These are phyloP conservation scores for Tonatia bakeri DNA, from an alignment of 2,113 vertebrate species.

Conservation along the genomic window DNA sequence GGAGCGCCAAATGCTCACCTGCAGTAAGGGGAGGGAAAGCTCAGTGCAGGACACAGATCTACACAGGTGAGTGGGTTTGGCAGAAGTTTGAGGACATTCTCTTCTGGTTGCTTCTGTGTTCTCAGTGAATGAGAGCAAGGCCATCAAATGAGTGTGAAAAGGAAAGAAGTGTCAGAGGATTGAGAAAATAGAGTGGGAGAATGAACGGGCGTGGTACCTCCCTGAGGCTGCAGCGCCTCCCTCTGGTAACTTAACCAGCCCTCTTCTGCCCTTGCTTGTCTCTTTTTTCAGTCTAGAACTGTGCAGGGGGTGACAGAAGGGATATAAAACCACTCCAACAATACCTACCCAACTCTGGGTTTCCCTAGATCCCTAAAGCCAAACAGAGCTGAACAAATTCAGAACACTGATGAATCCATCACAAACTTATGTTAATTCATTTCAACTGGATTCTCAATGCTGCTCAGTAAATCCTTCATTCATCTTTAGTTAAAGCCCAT, in stretches of 20 bases:
- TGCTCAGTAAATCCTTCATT: neutral
- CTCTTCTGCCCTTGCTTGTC: neutral
- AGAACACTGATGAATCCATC: neutral
- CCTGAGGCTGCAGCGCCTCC: neutral
- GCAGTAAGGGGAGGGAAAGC: too few species aligned
- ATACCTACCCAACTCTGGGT: neutral
- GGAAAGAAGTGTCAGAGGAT: neutral
- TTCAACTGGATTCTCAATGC: neutral
- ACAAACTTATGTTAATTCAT: neutral
- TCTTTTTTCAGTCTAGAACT: neutral
- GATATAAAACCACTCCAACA: neutral
- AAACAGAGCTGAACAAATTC: neutral
- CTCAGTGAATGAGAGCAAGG: neutral
- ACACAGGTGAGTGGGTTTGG: fast-evolving
- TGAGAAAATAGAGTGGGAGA: neutral
- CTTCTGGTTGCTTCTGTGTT: neutral
- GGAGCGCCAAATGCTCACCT: neutral
- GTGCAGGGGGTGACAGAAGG: fast-evolving
- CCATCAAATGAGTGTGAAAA: neutral
- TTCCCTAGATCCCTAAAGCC: neutral
- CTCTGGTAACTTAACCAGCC: neutral
- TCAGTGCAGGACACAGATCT: neutral
- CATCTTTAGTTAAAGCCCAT: neutral
- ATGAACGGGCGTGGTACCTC: fast-evolving
- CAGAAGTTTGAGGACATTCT: neutral